phyloP scores from a whole-genome alignment of 2,888 invertebrate species.

The Eristalinus aeneus region DNA sequence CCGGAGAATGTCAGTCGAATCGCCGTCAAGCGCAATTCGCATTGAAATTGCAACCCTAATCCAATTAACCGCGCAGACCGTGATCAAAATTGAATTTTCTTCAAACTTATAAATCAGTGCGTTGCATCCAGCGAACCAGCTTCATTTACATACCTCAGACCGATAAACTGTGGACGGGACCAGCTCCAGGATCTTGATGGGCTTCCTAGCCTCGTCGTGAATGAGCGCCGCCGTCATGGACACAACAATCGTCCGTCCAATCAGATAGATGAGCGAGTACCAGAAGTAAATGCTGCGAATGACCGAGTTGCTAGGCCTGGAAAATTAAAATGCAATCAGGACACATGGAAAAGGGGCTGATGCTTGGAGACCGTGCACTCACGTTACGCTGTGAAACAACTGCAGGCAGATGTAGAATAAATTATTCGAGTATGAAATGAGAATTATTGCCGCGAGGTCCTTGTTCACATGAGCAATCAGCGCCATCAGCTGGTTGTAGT shows the following conservation, averaged over 20 bases:
- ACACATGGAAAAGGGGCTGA: neutral
- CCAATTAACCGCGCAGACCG: neutral
- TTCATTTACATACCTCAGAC: conserved; percentile 80
- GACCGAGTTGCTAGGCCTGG: conserved; percentile 77
- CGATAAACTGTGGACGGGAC: conserved; percentile 81
- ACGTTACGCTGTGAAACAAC: conserved; percentile 86
- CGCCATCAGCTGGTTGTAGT: conserved; percentile 81
- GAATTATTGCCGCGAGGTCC: conserved; percentile 83
- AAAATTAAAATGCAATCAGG: neutral
- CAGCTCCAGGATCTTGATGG: conserved; percentile 80
- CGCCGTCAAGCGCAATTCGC: neutral
- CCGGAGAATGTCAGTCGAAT: neutral
- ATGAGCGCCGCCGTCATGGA: conserved; percentile 81
- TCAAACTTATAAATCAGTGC: neutral
- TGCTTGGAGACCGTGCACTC: conserved; percentile 74
- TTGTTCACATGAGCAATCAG: conserved; percentile 83
- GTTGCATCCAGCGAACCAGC: neutral
- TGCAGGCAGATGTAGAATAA: conserved; percentile 87
- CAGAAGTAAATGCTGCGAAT: conserved; percentile 81
- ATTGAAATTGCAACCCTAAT: neutral
- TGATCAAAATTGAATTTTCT: neutral
- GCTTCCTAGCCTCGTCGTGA: conserved; percentile 81
- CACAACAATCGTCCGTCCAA: conserved; percentile 80
- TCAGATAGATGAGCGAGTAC: conserved; percentile 81
- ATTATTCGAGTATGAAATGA: conserved; percentile 85